Percentiles rank a stretch among this genome's conserved stretches.
phyloP scores from a whole-genome alignment of 2,888 invertebrate species.

The Dicroscelio sp. region DNA sequence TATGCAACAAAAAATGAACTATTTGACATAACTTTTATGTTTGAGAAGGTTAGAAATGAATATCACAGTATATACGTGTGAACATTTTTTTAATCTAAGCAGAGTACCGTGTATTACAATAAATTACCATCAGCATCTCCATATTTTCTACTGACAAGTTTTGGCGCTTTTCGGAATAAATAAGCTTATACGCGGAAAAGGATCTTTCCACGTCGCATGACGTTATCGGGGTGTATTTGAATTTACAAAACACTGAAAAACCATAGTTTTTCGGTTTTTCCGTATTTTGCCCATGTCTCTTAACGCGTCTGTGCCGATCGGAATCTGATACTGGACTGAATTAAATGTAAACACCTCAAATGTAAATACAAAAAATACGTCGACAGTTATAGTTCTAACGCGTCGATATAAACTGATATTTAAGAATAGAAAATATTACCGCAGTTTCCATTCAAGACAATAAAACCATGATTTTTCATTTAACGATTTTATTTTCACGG shows the following conservation, averaged over 20 bases:
- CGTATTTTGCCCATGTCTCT: too few relatives aligned
- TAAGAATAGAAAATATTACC: not conserved
- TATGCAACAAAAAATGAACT: not conserved
- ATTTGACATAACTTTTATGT: not conserved
- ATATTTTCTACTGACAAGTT: not conserved
- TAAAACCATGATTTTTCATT: not conserved
- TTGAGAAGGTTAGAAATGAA: not conserved
- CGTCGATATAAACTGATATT: too few relatives aligned
- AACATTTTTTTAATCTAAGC: not conserved
- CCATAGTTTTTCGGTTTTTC: too few relatives aligned
- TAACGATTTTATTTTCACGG: too few relatives aligned
- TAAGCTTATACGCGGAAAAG: not conserved
- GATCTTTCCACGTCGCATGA: constrained; percentile 15
- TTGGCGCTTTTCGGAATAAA: not conserved
- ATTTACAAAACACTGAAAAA: not conserved
- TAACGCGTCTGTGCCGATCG: too few relatives aligned
- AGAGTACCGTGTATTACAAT: not conserved
- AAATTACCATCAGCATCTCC: not conserved
- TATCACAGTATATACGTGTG: not conserved
- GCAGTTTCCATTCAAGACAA: not conserved
- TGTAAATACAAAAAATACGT: too few relatives aligned
- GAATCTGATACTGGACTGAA: too few relatives aligned
- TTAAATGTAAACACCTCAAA: too few relatives aligned
- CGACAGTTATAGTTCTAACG: too few relatives aligned
- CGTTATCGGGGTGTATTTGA: not conserved